A percentile compares a stretch with the other conserved stretches of the same genome.
phyloP scores from a whole-genome alignment of 2,797 vertebrate species.

The Linurgus olivaceus region DNA sequence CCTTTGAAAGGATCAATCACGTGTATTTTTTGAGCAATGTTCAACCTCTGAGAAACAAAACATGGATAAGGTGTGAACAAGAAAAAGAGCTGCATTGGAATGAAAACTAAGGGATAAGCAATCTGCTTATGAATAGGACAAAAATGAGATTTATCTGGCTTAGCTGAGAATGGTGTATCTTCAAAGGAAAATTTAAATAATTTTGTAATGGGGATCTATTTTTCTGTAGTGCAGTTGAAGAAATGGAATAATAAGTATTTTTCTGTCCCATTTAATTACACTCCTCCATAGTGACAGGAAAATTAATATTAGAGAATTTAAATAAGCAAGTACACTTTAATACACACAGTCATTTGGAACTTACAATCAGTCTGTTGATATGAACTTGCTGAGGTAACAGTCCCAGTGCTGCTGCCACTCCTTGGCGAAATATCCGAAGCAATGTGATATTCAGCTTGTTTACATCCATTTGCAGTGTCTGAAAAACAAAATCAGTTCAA shows the following conservation, averaged over 20 bases:
- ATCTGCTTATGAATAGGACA: neutral
- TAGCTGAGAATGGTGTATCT: neutral
- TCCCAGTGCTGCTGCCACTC: constrained; percentile 85
- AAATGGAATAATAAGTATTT: neutral
- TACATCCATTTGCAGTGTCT: constrained; percentile 90
- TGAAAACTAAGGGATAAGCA: neutral
- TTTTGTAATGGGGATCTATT: neutral
- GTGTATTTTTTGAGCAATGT: neutral
- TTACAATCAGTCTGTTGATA: constrained; percentile 88
- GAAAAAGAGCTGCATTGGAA: neutral
- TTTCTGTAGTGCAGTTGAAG: neutral
- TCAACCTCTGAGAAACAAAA: neutral
- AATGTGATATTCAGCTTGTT: constrained; percentile 85
- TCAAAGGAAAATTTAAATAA: neutral
- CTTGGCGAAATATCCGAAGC: constrained; percentile 86
- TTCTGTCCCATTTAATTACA: neutral
- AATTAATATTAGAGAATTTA: neutral
- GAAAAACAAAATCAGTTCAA: constrained; percentile 58
- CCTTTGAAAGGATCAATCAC: neutral
- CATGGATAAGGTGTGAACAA: neutral
- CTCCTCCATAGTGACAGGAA: neutral
- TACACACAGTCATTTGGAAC: neutral
- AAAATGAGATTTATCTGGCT: neutral
- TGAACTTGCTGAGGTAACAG: constrained; percentile 85
- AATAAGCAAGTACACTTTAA: neutral